A percentile compares a stretch with the other conserved stretches of the same genome.
phyloP scores from a whole-genome alignment of 2,797 vertebrate species.

The Xiphophorus birchmanni region DNA sequence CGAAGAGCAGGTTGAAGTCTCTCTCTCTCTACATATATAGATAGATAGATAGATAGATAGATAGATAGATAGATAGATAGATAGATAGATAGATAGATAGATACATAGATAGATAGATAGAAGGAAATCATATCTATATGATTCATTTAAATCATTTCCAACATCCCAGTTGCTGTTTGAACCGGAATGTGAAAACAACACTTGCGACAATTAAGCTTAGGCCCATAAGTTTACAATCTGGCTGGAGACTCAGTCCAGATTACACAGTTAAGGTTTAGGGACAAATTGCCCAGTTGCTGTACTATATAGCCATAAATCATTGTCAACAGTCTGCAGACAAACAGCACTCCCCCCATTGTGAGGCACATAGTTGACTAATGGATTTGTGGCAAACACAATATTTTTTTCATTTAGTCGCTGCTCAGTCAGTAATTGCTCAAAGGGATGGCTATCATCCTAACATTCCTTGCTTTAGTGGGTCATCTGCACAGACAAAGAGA shows the following conservation, averaged over 20 bases:
- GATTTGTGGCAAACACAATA: conserved; percentile 60
- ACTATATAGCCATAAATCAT: conserved; percentile 42
- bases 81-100: too few relatives aligned
- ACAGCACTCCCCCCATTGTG: conserved; percentile 19
- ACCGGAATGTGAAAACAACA: conserved; percentile 5
- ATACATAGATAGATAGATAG: too few relatives aligned
- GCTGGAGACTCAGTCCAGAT: conserved; percentile 28
- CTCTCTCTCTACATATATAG: too few relatives aligned
- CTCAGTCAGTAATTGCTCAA: conserved; percentile 66
- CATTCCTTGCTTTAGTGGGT: conserved; percentile 55
- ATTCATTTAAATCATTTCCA: background rate
- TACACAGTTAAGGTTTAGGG: conserved; percentile 18
- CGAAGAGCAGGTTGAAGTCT: background rate
- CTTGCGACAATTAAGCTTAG: conserved; percentile 37
- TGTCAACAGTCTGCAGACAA: conserved; percentile 38
- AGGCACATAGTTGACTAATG: conserved; percentile 53
- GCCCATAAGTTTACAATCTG: conserved; percentile 17
- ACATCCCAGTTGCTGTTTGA: conserved; percentile 12
- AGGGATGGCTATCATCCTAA: conserved; percentile 53
- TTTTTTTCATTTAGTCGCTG: conserved; percentile 64
- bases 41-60: too few relatives aligned
- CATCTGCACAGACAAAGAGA: conserved; percentile 42
- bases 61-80: too few relatives aligned
- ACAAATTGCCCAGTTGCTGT: conserved; percentile 43
- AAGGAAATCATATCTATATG: too few relatives aligned